phyloP scores from a whole-genome alignment of 2,888 invertebrate genomes.

The Endomychus coccineus region DNA sequence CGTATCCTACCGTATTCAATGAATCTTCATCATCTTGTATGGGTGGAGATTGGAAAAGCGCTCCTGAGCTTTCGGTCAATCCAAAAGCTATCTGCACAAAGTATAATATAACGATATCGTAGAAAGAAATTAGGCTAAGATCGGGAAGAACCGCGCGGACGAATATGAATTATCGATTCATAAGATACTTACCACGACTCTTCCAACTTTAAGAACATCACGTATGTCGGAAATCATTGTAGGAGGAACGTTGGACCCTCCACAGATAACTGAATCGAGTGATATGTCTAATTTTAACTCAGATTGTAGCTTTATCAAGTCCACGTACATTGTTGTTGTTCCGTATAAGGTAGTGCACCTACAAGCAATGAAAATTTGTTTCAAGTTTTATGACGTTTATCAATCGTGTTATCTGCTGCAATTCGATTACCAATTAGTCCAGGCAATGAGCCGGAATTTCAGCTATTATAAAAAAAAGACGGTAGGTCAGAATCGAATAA shows the following conservation, averaged over 20 bases:
- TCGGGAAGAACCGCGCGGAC: too few relatives aligned
- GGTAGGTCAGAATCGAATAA: too few relatives aligned
- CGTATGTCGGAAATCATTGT: constrained; percentile 50
- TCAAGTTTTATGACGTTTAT: too few relatives aligned
- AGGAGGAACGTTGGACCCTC: constrained; percentile 66
- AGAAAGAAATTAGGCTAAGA: too few relatives aligned
- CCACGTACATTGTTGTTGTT: constrained; percentile 85
- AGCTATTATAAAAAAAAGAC: too few relatives aligned
- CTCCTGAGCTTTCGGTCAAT: constrained; percentile 52
- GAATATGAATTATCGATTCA: too few relatives aligned
- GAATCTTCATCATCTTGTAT: constrained; percentile 43
- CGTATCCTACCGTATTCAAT: constrained; percentile 51
- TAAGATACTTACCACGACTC: constrained; percentile 53
- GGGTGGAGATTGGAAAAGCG: constrained; percentile 48
- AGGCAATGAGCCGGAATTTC: too few relatives aligned
- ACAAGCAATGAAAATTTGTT: too few relatives aligned
- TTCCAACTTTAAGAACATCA: constrained; percentile 43
- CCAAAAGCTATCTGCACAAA: constrained; percentile 52
- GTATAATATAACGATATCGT: too few relatives aligned
- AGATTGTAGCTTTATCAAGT: constrained; percentile 53
- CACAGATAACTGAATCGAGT: constrained; percentile 54
- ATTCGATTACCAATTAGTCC: too few relatives aligned
- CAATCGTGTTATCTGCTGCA: too few relatives aligned
- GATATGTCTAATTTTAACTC: constrained; percentile 45
- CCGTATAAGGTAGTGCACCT: constrained; percentile 68